A percentile compares a stretch with the other conserved stretches of the same genome.
These are phyloP conservation scores for Apus apus DNA, from an alignment of 2,113 vertebrate species.

Conservation along the genomic window DNA sequence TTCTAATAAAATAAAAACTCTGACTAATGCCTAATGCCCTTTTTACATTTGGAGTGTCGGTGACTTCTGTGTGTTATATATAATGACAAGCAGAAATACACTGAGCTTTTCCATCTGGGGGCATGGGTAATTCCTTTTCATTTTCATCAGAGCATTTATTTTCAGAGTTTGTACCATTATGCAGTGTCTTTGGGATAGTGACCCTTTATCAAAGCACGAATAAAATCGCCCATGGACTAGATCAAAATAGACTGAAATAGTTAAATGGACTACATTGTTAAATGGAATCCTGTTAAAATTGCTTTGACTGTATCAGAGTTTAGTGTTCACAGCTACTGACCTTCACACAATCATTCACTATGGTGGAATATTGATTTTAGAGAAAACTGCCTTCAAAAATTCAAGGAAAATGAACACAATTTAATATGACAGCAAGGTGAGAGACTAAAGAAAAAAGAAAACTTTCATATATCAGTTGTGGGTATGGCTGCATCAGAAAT, in stretches of 20 bases:
- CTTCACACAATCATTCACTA: neutral
- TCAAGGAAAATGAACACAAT: neutral
- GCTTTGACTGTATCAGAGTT: neutral
- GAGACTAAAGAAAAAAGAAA: neutral
- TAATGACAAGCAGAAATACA: neutral
- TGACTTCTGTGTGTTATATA: neutral
- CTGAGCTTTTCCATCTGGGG: neutral
- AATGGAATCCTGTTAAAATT: neutral
- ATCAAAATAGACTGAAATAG: neutral
- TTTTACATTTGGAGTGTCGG: neutral
- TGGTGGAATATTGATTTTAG: neutral
- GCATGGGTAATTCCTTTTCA: neutral
- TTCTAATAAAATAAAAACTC: neutral
- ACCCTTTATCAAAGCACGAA: neutral
- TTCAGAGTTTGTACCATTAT: neutral
- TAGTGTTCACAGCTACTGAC: neutral
- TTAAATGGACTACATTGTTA: neutral
- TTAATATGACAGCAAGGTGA: neutral
- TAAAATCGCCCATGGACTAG: neutral
- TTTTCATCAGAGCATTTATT: neutral
- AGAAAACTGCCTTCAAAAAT: neutral
- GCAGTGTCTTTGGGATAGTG: neutral
- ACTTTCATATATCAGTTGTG: neutral
- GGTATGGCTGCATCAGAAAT: neutral
- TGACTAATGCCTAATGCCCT: neutral